Evolutionary conservation across 2,888 invertebrate genomes (phyloP).

Genomic region (Melinaea marsaeus): DNA sequence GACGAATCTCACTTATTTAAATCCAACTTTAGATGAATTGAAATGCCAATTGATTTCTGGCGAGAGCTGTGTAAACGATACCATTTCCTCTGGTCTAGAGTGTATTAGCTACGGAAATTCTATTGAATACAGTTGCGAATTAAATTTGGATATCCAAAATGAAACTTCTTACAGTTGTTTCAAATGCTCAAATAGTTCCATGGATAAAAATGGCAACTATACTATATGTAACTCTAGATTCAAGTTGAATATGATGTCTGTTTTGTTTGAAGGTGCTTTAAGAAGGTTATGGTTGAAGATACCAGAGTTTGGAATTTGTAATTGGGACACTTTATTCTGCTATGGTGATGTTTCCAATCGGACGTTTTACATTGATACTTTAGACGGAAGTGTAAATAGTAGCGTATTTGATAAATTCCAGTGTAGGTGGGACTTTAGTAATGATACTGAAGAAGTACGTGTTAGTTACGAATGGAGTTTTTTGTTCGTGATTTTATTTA

Average conservation of each 20-base stretch:
- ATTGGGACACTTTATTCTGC: slow-evolving; percentile 57
- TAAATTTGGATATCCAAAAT: slow-evolving; percentile 68
- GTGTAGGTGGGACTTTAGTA: slow-evolving; percentile 60
- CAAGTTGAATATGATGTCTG: slow-evolving; percentile 61
- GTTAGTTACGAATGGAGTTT: slow-evolving; percentile 87
- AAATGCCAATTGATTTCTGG: slow-evolving; percentile 54
- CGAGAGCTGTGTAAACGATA: slow-evolving; percentile 46
- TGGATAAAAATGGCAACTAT: slow-evolving; percentile 54
- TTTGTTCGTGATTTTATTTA: slow-evolving; percentile 89
- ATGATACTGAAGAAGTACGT: slow-evolving; percentile 44
- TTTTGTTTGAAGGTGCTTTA: slow-evolving; percentile 63
- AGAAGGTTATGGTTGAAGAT: slow-evolving; percentile 64
- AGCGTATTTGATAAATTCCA: slow-evolving; percentile 51
- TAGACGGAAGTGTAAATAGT: slow-evolving; percentile 42
- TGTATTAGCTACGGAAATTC: slow-evolving; percentile 43
- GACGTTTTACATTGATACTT: slow-evolving; percentile 58
- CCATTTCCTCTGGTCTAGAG: slow-evolving; percentile 48
- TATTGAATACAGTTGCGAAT: slow-evolving; percentile 51
- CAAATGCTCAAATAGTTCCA: slow-evolving; percentile 50
- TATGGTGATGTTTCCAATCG: slow-evolving; percentile 51
- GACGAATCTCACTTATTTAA: slow-evolving; percentile 58
- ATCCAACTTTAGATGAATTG: slow-evolving; percentile 55
- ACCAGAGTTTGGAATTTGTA: slow-evolving; percentile 54
- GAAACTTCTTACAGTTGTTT: slow-evolving; percentile 67
- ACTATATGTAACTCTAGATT: slow-evolving; percentile 61